Percentiles rank a stretch among this genome's conserved stretches.
Conservation (phyloP, 2,888 invertebrate genomes). For the Nebria salina region DNA sequence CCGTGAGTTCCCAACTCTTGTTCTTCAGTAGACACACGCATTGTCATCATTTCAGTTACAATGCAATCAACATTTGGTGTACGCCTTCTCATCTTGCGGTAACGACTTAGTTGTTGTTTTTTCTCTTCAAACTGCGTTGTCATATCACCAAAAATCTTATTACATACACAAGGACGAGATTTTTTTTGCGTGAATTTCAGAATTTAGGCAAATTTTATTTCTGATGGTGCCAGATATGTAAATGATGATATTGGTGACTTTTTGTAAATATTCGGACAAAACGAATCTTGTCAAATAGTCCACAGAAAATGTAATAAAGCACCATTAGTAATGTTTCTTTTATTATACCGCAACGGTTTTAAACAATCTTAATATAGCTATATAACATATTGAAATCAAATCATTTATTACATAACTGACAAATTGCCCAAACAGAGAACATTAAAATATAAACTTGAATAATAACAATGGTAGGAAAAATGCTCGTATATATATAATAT, state of each 20-base stretch:
- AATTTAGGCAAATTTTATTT: not conserved
- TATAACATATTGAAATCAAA: not conserved
- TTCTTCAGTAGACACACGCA: not conserved
- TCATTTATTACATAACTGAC: not conserved
- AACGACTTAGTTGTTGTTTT: not conserved
- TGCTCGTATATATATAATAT: not conserved
- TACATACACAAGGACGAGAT: not conserved
- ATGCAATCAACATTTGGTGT: not conserved
- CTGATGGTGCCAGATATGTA: not conserved
- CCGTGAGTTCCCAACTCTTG: not conserved
- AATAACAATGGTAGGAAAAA: not conserved
- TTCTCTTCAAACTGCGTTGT: not conserved
- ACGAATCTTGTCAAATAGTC: too few species aligned
- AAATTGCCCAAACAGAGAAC: not conserved
- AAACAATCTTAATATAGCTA: not conserved
- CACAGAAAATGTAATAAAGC: too few species aligned
- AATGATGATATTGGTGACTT: too few species aligned
- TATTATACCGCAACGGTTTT: not conserved
- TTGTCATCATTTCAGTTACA: conserved; percentile 1
- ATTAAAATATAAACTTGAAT: not conserved
- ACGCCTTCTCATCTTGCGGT: conserved; percentile 1
- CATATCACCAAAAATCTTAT: not conserved
- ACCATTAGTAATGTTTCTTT: too few species aligned
- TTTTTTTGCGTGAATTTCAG: not conserved
- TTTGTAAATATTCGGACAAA: too few species aligned